These are phyloP conservation scores for Cistogaster globosa DNA, from an alignment of 2,888 invertebrate species.

Conservation along the genomic window DNA sequence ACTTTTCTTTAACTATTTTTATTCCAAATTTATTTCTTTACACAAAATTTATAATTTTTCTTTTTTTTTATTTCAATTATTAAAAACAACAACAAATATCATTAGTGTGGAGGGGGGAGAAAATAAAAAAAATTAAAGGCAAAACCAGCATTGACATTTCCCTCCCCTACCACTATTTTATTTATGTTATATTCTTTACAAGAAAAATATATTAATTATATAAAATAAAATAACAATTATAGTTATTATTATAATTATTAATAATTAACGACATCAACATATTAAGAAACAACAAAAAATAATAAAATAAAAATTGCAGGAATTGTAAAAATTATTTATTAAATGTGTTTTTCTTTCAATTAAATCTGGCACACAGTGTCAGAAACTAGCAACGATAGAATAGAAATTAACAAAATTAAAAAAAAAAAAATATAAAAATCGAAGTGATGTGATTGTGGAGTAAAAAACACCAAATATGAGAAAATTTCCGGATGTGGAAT, in stretches of 20 bases:
- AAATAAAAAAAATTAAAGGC: slow-evolving; percentile 11
- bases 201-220: slow-evolving; percentile 36
- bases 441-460: no score
- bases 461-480: no score
- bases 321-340: slow-evolving; percentile 66
- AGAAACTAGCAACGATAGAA: no score
- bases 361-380: neutral
- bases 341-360: slow-evolving; percentile 41
- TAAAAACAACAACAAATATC: slow-evolving; percentile 5
- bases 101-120: neutral
- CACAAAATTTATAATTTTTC: neutral
- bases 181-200: slow-evolving; percentile 24
- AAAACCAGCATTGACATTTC: slow-evolving; percentile 3
- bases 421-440: no score
- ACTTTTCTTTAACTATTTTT: slow-evolving; percentile 26
- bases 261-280: slow-evolving; percentile 52
- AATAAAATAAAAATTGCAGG: slow-evolving; percentile 70
- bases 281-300: slow-evolving; percentile 53
- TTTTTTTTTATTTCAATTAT: slow-evolving; percentile 15
- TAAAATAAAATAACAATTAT: slow-evolving; percentile 45
- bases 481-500: no score
- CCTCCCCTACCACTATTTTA: slow-evolving; percentile 1
- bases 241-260: slow-evolving; percentile 30
- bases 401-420: no score
- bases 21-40: slow-evolving; percentile 30